Conservation (phyloP, 2,113 vertebrate species). For the Tragelaphus scriptus region DNA sequence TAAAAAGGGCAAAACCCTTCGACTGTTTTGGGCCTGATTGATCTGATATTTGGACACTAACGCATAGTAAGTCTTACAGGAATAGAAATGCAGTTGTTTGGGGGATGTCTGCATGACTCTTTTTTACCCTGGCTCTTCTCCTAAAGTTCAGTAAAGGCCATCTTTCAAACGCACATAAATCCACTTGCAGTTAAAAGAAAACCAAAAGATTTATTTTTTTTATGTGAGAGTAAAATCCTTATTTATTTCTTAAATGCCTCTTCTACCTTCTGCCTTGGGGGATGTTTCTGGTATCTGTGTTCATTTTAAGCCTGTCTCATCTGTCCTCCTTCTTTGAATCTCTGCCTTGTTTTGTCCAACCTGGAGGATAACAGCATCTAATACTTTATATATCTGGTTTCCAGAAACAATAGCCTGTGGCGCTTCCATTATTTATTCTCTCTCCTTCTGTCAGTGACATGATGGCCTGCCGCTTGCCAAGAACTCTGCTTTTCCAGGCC, state of each 20-base stretch:
- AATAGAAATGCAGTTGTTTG: background rate
- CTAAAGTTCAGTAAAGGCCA: constrained; percentile 38
- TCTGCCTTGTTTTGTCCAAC: constrained; percentile 34
- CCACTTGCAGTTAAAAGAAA: constrained; percentile 5
- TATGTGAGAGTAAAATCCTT: constrained; percentile 8
- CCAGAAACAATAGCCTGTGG: constrained; percentile 45
- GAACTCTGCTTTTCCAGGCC: constrained; percentile 33
- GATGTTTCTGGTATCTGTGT: background rate
- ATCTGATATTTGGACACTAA: constrained; percentile 27
- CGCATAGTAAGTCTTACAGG: background rate
- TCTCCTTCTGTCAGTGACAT: constrained; percentile 44
- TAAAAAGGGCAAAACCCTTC: constrained; percentile 11
- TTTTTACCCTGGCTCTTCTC: background rate
- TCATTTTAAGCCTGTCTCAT: constrained; percentile 6
- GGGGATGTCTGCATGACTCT: background rate
- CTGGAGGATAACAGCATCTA: background rate
- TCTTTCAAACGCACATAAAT: constrained; percentile 27
- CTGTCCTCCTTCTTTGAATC: constrained; percentile 4
- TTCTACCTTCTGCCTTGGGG: background rate
- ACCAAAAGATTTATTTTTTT: constrained; percentile 4
- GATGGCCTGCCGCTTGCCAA: constrained; percentile 41
- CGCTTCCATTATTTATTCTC: constrained; percentile 42
- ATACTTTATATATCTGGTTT: constrained; percentile 66
- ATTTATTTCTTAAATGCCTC: constrained; percentile 11
- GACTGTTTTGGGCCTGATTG: background rate